These are phyloP conservation scores for Hippopotamus amphibius DNA, from an alignment of 2,113 vertebrate genomes.

Conservation along the genomic window DNA sequence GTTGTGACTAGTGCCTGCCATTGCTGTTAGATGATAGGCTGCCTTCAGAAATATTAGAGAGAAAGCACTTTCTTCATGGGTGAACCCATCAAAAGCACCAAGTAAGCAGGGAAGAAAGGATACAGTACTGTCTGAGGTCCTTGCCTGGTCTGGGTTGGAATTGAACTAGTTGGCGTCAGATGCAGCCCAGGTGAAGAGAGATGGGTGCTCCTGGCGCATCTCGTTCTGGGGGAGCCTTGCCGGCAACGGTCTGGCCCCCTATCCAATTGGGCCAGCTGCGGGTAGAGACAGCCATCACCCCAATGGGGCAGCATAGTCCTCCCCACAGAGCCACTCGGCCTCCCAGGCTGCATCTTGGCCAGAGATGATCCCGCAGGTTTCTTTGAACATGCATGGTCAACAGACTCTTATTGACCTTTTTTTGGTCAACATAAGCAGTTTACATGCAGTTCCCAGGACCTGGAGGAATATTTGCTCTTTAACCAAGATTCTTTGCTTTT, in stretches of 20 bases:
- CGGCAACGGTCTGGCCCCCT: background rate
- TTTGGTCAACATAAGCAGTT: conserved; percentile 27
- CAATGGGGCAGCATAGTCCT: background rate
- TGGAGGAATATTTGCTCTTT: conserved; percentile 26
- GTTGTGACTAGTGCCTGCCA: background rate
- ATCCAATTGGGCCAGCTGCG: background rate
- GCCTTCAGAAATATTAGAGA: background rate
- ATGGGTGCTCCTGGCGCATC: background rate
- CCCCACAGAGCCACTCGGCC: background rate
- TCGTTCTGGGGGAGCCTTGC: background rate
- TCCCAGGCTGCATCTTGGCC: conserved; percentile 42
- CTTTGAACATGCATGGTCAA: conserved; percentile 43
- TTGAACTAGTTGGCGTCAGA: background rate
- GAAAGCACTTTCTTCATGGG: background rate
- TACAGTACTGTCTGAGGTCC: background rate
- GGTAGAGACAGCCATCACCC: background rate
- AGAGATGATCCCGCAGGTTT: conserved; percentile 62
- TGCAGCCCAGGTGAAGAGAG: background rate
- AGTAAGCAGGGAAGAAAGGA: background rate
- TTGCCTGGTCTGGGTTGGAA: background rate
- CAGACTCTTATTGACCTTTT: conserved; percentile 60
- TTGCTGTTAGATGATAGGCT: background rate
- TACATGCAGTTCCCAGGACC: background rate
- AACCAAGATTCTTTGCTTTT: conserved; percentile 4
- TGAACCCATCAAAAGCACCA: conserved; percentile 14